Evolutionary conservation across 64 coral and sea anemone species (phyloP), one percentile per base, ranked within the genome.

Genomic region (Porites lutea): DNA sequence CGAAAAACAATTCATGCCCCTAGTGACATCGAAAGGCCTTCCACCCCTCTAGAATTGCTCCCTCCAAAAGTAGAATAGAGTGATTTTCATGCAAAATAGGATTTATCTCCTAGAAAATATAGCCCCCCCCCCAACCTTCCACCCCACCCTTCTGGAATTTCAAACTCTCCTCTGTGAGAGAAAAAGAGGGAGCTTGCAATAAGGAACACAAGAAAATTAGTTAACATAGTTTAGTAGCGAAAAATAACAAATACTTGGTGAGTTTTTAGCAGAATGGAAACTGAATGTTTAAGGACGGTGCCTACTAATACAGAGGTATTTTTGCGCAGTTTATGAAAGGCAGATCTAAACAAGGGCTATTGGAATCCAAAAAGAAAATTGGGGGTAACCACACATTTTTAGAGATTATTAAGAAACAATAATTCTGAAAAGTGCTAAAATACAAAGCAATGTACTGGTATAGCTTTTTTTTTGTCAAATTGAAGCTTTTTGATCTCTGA

Each of bases 221-320:
- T 64, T 64, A 64, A 15, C 61, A 64, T 13, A 64, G 61, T 8
- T 64, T 12, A 64, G 61, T 64, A 64, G 61, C 61, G 13, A 64
- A 64, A 64, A 64, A 64, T 64, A 64, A 64, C 61, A 64, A 75
- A 48, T 75, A 75, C 72, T 13, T 75, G 45, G 11, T 49, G 72
- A 75, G 72, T 75, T 12, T 75, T 75, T 50, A 75, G 72, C 72
- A 75, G 72, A 75, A 75, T 75, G 72, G 72, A 75, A 75, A 75
- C 72, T 75, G 72, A 49, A 75, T 49, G 72, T 75, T 75, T 75
- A 75, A 75, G 8, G 44, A 71, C 3, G 5, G n/a, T 27, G 27
- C 68, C 5, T 22, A 44, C 18, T 71, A 23, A 27, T 22, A 37
- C 61, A 12, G 61, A 12, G 8, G 12, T 64, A 13, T 64, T 13